Evolutionary conservation across 2,113 vertebrate species (phyloP), one percentile per base, ranked within the genome.

Genomic region (Mystacornis crossleyi): DNA sequence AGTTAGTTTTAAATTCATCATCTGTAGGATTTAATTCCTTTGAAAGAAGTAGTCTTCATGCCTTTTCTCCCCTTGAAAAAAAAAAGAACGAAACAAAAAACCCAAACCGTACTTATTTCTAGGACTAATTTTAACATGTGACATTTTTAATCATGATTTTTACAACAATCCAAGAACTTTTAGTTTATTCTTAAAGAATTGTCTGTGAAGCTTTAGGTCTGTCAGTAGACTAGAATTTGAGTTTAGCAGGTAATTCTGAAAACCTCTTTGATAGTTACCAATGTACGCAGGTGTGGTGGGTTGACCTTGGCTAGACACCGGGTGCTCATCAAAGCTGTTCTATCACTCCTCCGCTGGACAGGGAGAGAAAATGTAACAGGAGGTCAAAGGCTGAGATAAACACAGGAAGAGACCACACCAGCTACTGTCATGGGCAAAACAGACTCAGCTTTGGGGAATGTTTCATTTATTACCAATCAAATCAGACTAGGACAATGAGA

Each of bases 1-100:
- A n/a, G 14, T 77, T 81, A 51, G 51, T 79, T 93, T 87, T 55
- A 55, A 72, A 79, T 80, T 94, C 14, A 50, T 80, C 17, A 33
- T 74, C 29, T 87, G 21, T 71, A 74, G 40, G 18, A 69, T 85
- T 89, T 84, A 12, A 54, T 75, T 88, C 33, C 34, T 82, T 86
- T 69, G 33, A 79, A 94, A 81, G 4, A 72, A 71, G n/a, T 89
- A 18, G n/a, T 26, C 43, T 89, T 36, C 3, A 9, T 93, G 29
- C 12, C 38, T 55, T 34, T 7, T 8, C 28, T 2, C 4, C 8
- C 12, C 6, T 38, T 48, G 58, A 19, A 2, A 67, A 45, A 79
- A 51, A 43, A 40, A 38, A 4, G 0, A 38, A 33, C 9, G 19
- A 34, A 75, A 12, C 5, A 45, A 29, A 75, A 24, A 67, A 18